Evolutionary conservation across 2,113 vertebrate species (phyloP).

Genomic region (Micronycteris hirsuta): DNA sequence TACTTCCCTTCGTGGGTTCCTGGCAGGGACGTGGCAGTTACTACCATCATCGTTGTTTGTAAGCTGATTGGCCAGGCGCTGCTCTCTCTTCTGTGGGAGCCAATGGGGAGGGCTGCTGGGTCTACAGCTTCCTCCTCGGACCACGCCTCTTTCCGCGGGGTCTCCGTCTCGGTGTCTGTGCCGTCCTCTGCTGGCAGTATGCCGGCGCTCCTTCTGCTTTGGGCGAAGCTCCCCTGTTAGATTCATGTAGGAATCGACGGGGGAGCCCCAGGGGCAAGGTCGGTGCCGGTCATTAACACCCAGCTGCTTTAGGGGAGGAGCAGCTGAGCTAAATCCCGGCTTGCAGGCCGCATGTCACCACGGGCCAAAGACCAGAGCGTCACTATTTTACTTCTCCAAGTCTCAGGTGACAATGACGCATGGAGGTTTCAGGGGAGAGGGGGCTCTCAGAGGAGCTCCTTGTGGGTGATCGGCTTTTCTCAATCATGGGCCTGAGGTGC

Average conservation of each 20-base stretch:
- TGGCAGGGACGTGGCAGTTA: not conserved
- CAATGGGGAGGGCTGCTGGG: conserved; percentile 43
- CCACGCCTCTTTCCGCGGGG: conserved; percentile 40
- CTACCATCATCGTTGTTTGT: not conserved
- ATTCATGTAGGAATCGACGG: conserved; percentile 70
- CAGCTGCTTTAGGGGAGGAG: conserved; percentile 47
- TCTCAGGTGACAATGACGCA: not conserved
- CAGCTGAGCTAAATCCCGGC: not conserved
- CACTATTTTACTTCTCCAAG: not conserved
- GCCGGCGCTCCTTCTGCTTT: conserved; percentile 68
- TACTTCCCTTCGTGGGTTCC: not conserved
- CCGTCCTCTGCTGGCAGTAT: conserved; percentile 51
- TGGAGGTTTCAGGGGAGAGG: not conserved
- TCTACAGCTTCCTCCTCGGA: conserved; percentile 65
- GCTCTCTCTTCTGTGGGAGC: conserved; percentile 62
- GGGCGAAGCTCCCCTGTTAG: conserved; percentile 70
- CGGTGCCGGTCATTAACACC: conserved; percentile 42
- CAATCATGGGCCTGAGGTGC: not conserved
- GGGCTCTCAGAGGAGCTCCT: not conserved
- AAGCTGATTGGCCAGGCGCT: conserved; percentile 24
- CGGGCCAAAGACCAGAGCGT: conserved; percentile 41
- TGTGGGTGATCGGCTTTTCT: not conserved
- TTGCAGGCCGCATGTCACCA: conserved; percentile 54
- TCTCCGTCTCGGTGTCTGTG: not conserved
- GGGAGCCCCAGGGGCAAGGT: conserved; percentile 52